Evolutionary conservation across 23 tunicate genomes (phyloP).

Genomic region (Pegea sp.): DNA sequence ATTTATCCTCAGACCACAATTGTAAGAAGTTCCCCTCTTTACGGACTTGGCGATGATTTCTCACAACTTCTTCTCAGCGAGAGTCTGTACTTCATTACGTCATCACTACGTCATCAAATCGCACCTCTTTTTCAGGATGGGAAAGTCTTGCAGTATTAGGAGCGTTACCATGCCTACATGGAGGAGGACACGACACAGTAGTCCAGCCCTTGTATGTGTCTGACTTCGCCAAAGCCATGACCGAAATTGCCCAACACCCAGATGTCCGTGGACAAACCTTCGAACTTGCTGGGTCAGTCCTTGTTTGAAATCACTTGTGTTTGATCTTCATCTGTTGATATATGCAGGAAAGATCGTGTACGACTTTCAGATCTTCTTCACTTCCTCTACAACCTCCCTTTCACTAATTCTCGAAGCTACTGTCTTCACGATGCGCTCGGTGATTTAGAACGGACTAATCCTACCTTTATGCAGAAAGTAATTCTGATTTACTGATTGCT

Average conservation of each 20-base stretch:
- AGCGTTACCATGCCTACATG: conserved; percentile 32
- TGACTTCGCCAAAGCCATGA: conserved; percentile 70
- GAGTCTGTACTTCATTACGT: neutral
- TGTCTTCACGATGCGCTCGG: too few relatives aligned
- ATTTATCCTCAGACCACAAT: conserved; percentile 79
- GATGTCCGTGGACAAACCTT: conserved; percentile 85
- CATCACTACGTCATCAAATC: too few relatives aligned
- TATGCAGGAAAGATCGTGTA: neutral
- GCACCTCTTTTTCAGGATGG: conserved; percentile 7
- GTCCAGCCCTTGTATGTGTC: conserved; percentile 44
- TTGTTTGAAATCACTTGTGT: neutral
- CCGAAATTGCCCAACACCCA: conserved; percentile 37
- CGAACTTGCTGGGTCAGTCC: conserved; percentile 70
- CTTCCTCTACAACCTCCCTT: neutral
- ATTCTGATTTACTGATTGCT: too few relatives aligned
- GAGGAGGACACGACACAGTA: conserved; percentile 42
- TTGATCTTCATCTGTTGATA: too few relatives aligned
- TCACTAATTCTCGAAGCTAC: too few relatives aligned
- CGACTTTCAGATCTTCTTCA: neutral
- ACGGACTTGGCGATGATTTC: conserved; percentile 25
- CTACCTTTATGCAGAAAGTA: too few relatives aligned
- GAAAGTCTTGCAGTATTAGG: conserved; percentile 17
- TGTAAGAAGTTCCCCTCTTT: conserved; percentile 30
- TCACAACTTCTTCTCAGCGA: neutral
- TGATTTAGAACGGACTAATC: too few relatives aligned